Base-by-base conservation (phyloP, 2,113 vertebrate species). In the Lonchura striata region DNA sequence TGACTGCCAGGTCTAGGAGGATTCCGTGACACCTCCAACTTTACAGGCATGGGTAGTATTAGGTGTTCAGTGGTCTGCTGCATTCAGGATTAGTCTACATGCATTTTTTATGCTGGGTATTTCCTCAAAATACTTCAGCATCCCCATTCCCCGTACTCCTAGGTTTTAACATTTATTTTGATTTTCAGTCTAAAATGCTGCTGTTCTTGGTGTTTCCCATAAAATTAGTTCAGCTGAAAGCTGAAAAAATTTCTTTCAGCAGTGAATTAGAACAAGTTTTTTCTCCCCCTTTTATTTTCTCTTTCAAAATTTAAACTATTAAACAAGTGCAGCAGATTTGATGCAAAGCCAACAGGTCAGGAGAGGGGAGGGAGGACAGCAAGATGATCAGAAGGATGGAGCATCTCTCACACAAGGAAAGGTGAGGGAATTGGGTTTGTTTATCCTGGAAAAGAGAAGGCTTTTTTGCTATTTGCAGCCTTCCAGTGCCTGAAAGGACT, bases 401-500 rank as follows among this genome's bases (percentile, higher is more conserved):
- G 4, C 10, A 65, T 22, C 12, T 57, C 35, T 72, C 6, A 3
- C 27, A 15, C 18, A 19, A 15, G 31, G 31, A 57, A 42, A 57
- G 14, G 8, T 0, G 0, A 65, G 7, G 44, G 11, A 64, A 72
- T 19, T 71, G 0, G 6, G 14, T 56, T 54, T 80, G 31, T 50
- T 80, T 49, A 42, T 3, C 21, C 31, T 42, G 42, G 35, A 35
- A 72, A 49, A 80, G 42, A 56, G 50, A 72, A 31, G 31, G 8
- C 17, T 31, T 64, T 64, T 56, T 37, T 15, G 25, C 9, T 72
- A 35, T 50, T 80, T 64, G 8, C 31, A 57, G 17, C 42, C 17
- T 72, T 88, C 17, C 17, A 57, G 28, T 46, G 25, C 11, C 37
- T 59, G 20, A 66, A 59, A 46, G 33, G 46, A n/a, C 18, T 27